Conservation (phyloP, 2,797 vertebrate genomes). For the Philypnodon macrostomus region DNA sequence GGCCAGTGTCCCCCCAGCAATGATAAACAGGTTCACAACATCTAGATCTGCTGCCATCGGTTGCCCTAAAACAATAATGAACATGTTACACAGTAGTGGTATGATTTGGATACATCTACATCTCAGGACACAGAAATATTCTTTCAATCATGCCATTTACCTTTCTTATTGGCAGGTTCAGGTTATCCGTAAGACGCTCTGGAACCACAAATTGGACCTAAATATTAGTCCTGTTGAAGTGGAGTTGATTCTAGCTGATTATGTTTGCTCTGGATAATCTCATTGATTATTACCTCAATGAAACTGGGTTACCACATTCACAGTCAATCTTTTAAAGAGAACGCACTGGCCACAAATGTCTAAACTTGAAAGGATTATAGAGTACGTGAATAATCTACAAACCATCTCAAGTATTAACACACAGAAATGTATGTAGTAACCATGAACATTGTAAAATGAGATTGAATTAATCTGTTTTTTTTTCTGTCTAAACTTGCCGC, state of each 20-base stretch:
- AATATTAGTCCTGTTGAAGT: slow-evolving; percentile 13
- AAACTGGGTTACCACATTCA: slow-evolving; percentile 55
- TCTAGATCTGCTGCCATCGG: slow-evolving; percentile 84
- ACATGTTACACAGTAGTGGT: slow-evolving; percentile 12
- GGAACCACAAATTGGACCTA: not conserved
- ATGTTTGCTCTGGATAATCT: slow-evolving; percentile 53
- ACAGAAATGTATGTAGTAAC: no score
- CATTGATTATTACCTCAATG: slow-evolving; percentile 64
- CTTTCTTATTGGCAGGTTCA: no score
- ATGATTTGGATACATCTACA: slow-evolving; percentile 1
- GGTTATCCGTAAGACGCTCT: no score
- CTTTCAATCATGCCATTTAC: no score
- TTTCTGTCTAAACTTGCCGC: slow-evolving; percentile 37
- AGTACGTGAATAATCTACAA: no score
- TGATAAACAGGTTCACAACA: slow-evolving; percentile 88
- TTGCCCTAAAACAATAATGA: slow-evolving; percentile 22
- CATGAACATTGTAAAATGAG: no score
- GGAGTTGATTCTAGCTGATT: slow-evolving; percentile 32
- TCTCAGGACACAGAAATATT: no score
- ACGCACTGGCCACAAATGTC: slow-evolving; percentile 19
- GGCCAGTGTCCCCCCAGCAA: slow-evolving; percentile 86
- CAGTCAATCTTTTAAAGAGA: slow-evolving; percentile 71
- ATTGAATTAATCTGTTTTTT: no score
- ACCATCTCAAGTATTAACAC: no score
- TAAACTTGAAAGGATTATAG: no score